phyloP scores from a whole-genome alignment of 2,797 vertebrate genomes.

The Micrastur ruficollis region DNA sequence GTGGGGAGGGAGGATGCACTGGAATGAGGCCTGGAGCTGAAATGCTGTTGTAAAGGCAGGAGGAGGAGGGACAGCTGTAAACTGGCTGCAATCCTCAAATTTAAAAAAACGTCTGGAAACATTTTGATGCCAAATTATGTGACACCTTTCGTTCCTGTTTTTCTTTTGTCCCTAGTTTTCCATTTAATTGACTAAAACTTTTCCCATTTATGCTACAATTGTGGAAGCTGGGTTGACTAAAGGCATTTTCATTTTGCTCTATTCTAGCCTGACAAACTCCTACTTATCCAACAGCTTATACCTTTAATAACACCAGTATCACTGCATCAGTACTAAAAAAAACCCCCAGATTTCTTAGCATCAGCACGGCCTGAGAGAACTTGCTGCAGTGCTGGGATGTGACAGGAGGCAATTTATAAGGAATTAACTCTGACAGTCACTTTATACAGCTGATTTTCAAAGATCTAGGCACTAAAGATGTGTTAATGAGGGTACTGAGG shows the following conservation, averaged over 20 bases:
- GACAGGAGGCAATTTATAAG: slow-evolving; percentile 61
- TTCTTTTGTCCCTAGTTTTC: slow-evolving; percentile 5
- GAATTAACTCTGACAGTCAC: slow-evolving; percentile 59
- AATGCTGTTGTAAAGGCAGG: slow-evolving; percentile 15
- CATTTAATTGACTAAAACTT: neutral
- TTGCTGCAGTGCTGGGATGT: slow-evolving; percentile 21
- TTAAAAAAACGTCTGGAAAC: neutral
- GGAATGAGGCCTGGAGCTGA: slow-evolving; percentile 59
- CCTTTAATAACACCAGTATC: neutral
- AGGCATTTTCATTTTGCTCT: neutral
- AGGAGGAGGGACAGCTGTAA: slow-evolving; percentile 23
- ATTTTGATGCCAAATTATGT: slow-evolving; percentile 5
- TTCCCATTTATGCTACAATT: neutral
- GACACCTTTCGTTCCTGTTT: slow-evolving; percentile 16
- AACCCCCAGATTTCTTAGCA: neutral
- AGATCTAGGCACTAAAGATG: slow-evolving; percentile 57
- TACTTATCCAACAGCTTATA: slow-evolving; percentile 12
- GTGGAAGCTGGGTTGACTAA: neutral
- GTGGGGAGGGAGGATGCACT: slow-evolving; percentile 23
- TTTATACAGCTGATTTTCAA: slow-evolving; percentile 62
- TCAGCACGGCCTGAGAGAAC: neutral
- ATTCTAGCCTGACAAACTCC: neutral
- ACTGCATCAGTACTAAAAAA: neutral
- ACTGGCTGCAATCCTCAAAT: neutral
- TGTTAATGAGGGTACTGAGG: slow-evolving; percentile 65